Base-by-base conservation (phyloP, 2,797 vertebrate species). In the Nyctibius grandis region DNA sequence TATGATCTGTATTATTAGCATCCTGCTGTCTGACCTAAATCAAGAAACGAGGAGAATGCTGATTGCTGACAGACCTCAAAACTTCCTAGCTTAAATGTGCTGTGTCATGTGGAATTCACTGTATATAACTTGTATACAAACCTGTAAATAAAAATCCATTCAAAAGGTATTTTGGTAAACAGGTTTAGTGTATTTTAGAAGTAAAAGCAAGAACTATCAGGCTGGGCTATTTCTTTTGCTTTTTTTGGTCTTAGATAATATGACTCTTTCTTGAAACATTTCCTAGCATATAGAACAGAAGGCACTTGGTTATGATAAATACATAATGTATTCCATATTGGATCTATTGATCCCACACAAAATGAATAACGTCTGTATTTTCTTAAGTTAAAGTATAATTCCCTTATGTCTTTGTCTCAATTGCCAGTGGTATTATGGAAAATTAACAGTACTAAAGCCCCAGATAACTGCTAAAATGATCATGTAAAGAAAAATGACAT, bases 1-100 rank as follows among this genome's bases (percentile, higher is more conserved):
- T 95, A 40, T 75, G 79, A 76, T 94, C 56, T 88, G 19, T 40
- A 88, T 79, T 95, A 92, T 93, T 95, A 96, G 61, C 89, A 91
- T 60, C 91, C 78, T 89, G 59, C 82, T 91, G 95, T 91, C 89
- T 97, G 96, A 96, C 95, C 95, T 94, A 95, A 89, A 96, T 82
- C 4, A 10, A 78, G 82, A 82, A 77, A 38, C 0, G 0, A 95
- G 89, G 57, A 93, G 93, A 96, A 93, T 90, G 50, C 11, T 81
- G 76, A 93, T 93, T 89, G 25, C 38, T 0, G 0, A 42, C 38
- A 90, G 80, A 87, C 26, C n/a, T 91, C 4, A 9, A 88, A 87
- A 42, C 15, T 82, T 75, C 56, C 14, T 48, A 51, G 23, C 10
- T 89, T 47, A 68, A 77, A 77, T 38, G 28, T 34, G 34, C 53